Percentiles rank a stretch among this genome's conserved stretches.
phyloP scores from a whole-genome alignment of 1,140 invertebrate genomes.

The Pollicipes pollicipes region DNA sequence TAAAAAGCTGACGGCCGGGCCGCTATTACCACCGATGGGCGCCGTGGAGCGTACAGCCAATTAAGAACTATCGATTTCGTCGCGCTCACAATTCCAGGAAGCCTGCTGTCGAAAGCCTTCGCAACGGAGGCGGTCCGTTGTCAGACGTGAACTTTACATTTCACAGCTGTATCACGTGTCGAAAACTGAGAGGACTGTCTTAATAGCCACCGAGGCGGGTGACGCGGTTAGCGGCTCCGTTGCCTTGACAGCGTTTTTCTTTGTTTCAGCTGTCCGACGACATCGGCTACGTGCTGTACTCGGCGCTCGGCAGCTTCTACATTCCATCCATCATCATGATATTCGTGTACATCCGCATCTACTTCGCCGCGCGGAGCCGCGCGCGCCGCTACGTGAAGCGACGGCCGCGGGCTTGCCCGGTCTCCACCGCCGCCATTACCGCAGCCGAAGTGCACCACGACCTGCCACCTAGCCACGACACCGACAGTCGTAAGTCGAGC shows the following conservation, averaged over 20 bases:
- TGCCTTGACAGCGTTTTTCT: constrained; percentile 26
- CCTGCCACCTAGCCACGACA: constrained; percentile 6
- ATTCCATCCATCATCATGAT: constrained; percentile 97
- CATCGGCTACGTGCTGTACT: constrained; percentile 93
- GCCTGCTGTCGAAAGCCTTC: no score
- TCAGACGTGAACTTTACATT: no score
- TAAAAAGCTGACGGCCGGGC: no score
- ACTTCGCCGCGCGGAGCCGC: constrained; percentile 55
- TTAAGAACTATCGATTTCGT: no score
- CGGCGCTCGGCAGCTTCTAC: constrained; percentile 93
- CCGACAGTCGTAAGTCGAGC: constrained; percentile 4
- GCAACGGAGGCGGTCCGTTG: no score
- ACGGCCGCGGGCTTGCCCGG: neutral
- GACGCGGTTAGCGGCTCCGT: no score
- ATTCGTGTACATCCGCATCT: constrained; percentile 97
- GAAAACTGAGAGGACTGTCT: no score
- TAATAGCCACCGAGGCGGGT: no score
- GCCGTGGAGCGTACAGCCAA: no score
- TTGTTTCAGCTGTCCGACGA: constrained; percentile 72
- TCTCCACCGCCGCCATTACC: neutral
- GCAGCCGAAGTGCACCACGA: constrained; percentile 16
- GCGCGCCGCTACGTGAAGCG: constrained; percentile 16
- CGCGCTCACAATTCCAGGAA: no score
- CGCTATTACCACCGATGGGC: no score
- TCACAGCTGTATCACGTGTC: no score